A percentile compares a stretch with the other conserved stretches of the same genome.
Conservation (phyloP, 2,113 vertebrate species). For the Alosa alosa region DNA sequence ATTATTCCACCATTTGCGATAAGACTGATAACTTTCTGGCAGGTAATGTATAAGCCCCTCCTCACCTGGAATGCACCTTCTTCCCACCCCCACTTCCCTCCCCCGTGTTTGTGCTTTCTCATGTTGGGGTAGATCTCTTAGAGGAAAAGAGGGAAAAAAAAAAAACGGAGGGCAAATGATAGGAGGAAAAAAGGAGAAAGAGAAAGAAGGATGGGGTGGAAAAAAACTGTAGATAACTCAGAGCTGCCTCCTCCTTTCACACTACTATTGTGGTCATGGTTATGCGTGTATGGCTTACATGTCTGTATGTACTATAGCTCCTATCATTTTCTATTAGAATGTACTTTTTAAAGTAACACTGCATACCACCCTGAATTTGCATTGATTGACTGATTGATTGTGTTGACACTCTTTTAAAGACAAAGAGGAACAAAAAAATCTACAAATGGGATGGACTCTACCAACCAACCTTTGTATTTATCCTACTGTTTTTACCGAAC, state of each 20-base stretch:
- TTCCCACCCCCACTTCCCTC: conserved; percentile 50
- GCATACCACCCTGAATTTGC: conserved; percentile 63
- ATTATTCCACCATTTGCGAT: conserved; percentile 77
- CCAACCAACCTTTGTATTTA: conserved; percentile 72
- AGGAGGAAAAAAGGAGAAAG: conserved; percentile 51
- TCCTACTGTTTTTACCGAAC: conserved; percentile 79
- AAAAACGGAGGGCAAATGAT: conserved; percentile 52
- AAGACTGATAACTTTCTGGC: conserved; percentile 78
- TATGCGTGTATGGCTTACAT: conserved; percentile 70
- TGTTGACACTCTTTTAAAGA: conserved; percentile 62
- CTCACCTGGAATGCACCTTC: conserved; percentile 71
- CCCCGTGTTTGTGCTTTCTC: conserved; percentile 63
- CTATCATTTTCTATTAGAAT: conserved; percentile 76
- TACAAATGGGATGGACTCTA: conserved; percentile 66
- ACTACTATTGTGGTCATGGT: conserved; percentile 62
- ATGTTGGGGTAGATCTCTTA: conserved; percentile 62
- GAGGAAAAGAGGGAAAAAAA: conserved; percentile 31
- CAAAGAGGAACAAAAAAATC: conserved; percentile 34
- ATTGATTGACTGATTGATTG: conserved; percentile 61
- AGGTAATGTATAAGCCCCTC: conserved; percentile 82
- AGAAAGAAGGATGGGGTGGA: conserved; percentile 50
- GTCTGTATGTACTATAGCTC: conserved; percentile 70
- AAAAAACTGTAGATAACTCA: conserved; percentile 68
- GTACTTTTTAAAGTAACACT: conserved; percentile 73
- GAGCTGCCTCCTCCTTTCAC: conserved; percentile 70